A percentile compares a stretch with the other conserved stretches of the same genome.
Conservation (phyloP, 2,797 vertebrate genomes). For the Scarus forsteni region DNA sequence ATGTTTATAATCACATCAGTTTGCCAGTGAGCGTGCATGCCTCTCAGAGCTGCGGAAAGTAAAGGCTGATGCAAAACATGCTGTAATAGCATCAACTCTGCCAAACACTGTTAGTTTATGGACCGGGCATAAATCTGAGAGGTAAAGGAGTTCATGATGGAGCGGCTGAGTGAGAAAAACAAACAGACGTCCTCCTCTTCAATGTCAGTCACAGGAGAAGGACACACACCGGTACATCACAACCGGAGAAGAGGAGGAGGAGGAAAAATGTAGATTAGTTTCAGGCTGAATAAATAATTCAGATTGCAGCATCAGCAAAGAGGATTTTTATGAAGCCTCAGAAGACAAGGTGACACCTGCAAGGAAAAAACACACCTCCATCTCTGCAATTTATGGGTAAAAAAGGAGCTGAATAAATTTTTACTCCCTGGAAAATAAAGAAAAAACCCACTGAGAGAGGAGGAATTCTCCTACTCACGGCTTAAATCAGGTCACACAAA, state of each 20-base stretch:
- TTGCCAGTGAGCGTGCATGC: background rate
- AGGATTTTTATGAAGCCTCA: slow-evolving; percentile 54
- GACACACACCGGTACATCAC: slow-evolving; percentile 24
- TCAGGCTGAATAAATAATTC: slow-evolving; percentile 71
- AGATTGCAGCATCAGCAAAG: slow-evolving; percentile 64
- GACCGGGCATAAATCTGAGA: background rate
- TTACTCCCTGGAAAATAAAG: slow-evolving; percentile 13
- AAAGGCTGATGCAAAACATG: background rate
- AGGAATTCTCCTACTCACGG: slow-evolving; percentile 13
- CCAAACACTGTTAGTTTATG: background rate
- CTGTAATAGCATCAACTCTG: background rate
- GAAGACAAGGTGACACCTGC: slow-evolving; percentile 68
- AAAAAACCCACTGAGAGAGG: background rate
- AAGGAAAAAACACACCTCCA: slow-evolving; percentile 29
- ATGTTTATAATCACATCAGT: background rate
- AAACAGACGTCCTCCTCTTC: slow-evolving; percentile 25
- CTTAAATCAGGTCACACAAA: slow-evolving; percentile 30
- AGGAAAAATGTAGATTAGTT: slow-evolving; percentile 47
- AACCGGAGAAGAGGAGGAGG: slow-evolving; percentile 26
- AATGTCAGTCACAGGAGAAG: slow-evolving; percentile 46
- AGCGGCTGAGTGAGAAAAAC: background rate
- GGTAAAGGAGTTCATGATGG: background rate
- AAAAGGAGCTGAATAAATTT: slow-evolving; percentile 14
- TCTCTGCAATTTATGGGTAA: slow-evolving; percentile 5
- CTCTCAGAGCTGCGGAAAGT: background rate